Evolutionary conservation across 2,113 vertebrate species (phyloP).

Genomic region (Osmerus eperlanus): DNA sequence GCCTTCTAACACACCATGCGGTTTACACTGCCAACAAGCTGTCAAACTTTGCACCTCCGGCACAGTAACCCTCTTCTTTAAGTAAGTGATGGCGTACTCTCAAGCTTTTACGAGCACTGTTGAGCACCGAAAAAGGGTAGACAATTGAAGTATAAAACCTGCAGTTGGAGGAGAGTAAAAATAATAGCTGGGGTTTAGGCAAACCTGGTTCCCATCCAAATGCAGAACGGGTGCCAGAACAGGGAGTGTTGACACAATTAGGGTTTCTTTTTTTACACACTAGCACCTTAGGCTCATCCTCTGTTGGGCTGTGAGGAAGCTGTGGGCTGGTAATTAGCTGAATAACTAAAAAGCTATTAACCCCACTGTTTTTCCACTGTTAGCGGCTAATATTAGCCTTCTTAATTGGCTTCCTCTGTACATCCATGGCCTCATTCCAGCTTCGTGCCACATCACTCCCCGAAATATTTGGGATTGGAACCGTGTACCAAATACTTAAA

Average conservation of each 20-base stretch:
- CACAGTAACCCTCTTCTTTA: slow-evolving; percentile 20
- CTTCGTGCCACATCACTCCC: slow-evolving; percentile 24
- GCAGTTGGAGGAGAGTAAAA: slow-evolving; percentile 10
- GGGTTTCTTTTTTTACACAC: slow-evolving; percentile 24
- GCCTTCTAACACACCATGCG: background rate
- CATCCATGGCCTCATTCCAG: slow-evolving; percentile 60
- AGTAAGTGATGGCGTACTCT: slow-evolving; percentile 17
- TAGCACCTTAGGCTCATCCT: slow-evolving; percentile 19
- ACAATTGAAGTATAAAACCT: slow-evolving; percentile 14
- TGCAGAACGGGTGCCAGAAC: slow-evolving; percentile 12
- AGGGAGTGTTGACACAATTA: slow-evolving; percentile 47
- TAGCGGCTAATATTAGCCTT: slow-evolving; percentile 62
- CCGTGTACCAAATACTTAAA: background rate
- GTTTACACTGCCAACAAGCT: slow-evolving; percentile 19
- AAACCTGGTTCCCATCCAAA: slow-evolving; percentile 22
- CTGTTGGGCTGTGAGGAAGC: slow-evolving; percentile 40
- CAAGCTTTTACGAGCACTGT: background rate
- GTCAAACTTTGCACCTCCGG: slow-evolving; percentile 7
- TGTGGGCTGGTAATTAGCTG: slow-evolving; percentile 59
- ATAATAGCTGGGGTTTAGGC: slow-evolving; percentile 28
- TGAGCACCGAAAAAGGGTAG: slow-evolving; percentile 6
- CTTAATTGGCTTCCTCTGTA: slow-evolving; percentile 60
- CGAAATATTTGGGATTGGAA: slow-evolving; percentile 29
- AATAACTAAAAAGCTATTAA: slow-evolving; percentile 67
- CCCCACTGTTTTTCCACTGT: slow-evolving; percentile 52